A percentile compares a stretch with the other conserved stretches of the same genome.
Evolutionary conservation across 1,140 invertebrate genomes (phyloP).

Genomic region (Leptinotarsa lineolata): DNA sequence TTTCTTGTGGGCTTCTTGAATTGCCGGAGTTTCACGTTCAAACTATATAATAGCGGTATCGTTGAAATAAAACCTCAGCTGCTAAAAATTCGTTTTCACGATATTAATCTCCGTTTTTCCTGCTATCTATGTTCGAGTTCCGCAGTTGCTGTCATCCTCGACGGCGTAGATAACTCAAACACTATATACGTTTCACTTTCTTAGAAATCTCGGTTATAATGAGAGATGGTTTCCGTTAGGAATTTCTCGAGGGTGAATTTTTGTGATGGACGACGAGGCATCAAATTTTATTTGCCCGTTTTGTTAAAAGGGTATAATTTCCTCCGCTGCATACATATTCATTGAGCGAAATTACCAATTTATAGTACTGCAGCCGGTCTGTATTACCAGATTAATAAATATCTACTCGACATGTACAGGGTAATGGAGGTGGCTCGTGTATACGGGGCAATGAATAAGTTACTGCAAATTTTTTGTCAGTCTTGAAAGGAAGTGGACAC

Average conservation of each 20-base stretch:
- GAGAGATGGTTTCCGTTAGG: constrained; percentile 28
- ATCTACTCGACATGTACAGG: background rate
- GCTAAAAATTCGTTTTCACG: background rate
- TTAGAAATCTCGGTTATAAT: constrained; percentile 29
- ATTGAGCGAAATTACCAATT: constrained; percentile 24
- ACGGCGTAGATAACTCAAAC: constrained; percentile 25
- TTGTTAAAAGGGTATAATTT: constrained; percentile 29
- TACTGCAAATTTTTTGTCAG: too few species aligned
- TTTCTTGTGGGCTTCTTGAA: too few species aligned
- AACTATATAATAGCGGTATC: too few species aligned
- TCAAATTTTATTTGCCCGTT: constrained; percentile 28
- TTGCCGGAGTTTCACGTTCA: too few species aligned
- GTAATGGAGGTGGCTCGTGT: background rate
- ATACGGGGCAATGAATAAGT: background rate
- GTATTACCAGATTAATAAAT: background rate
- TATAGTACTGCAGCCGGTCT: constrained; percentile 22
- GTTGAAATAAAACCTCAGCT: background rate
- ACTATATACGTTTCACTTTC: constrained; percentile 28
- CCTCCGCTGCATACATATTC: constrained; percentile 25
- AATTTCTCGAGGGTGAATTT: constrained; percentile 16
- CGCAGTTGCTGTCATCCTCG: background rate
- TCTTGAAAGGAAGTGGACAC: too few species aligned
- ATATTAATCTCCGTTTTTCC: constrained; percentile 1
- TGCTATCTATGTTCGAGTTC: background rate
- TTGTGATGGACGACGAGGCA: constrained; percentile 24